Base-by-base conservation (phyloP, 2,888 invertebrate species). In the Nemapogon koenigi region DNA sequence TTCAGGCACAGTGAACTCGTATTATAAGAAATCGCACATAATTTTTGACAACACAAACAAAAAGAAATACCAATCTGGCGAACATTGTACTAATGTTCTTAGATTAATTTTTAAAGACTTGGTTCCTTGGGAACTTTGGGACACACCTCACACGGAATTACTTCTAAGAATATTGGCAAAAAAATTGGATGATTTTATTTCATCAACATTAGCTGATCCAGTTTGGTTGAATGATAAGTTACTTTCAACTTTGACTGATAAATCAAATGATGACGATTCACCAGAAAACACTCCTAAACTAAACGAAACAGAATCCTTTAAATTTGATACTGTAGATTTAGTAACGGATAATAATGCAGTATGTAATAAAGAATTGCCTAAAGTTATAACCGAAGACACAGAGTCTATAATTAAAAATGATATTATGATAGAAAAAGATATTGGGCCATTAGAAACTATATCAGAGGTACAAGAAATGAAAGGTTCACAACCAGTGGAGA, bases 91-190 rank as follows among this genome's bases (percentile, higher is more conserved):
- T 2, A 78, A 83, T 48, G 73, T 83, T 41, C 56, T 85, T 16
- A 73, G 85, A n/a, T 67, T 81, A 7, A 57, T 86, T 8, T 55
- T 87, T 8, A 81, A 83, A 47, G 86, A 87, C 49, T 75, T 87
- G 18, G 65, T 87, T 1, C 84, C 85, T 1, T 86, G 85, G 83
- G 87, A 87, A 50, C 51, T 87, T 3, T 84, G 84, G 72, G 86
- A 84, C 45, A 87, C 87, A 0, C 76, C 86, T 8, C 85, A 86
- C 32, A 85, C 85, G 1, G 83, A 84, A 55, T 57, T 85, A 18
- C 57, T 87, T 3, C 71, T 85, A 3, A 76, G 86, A 26, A 82
- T 87, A 43, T 48, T 87, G 35, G 76, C 86, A 0, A 84, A 83
- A 50, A 82, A 76, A 48, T 59, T 87, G 1, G 72, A 83, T 37